phyloP scores from a whole-genome alignment of 2,797 vertebrate genomes.

The Hydrophis major region DNA sequence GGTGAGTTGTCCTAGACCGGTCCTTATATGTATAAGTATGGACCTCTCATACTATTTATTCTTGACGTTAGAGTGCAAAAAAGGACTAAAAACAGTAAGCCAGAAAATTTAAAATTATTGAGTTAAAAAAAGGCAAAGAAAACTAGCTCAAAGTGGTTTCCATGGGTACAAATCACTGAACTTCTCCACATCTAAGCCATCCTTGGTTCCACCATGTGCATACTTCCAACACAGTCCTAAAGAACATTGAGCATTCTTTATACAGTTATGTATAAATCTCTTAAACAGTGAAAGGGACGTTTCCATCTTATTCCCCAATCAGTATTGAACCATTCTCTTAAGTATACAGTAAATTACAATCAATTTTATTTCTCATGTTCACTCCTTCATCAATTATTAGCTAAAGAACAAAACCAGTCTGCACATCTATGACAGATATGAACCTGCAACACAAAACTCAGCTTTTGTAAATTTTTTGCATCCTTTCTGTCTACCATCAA shows the following conservation, averaged over 20 bases:
- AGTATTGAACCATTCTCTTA: neutral
- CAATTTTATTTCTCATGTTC: neutral
- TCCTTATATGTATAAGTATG: neutral
- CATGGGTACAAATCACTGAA: neutral
- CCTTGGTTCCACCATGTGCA: neutral
- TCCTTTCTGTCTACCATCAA: neutral
- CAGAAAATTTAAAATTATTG: neutral
- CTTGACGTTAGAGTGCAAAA: neutral
- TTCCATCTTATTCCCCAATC: neutral
- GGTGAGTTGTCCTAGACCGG: neutral
- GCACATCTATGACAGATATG: neutral
- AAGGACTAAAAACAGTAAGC: neutral
- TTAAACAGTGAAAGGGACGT: neutral
- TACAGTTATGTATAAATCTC: neutral
- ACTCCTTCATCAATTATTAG: neutral
- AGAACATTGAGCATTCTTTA: neutral
- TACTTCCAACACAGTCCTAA: neutral
- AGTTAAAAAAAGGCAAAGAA: neutral
- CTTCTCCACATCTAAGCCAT: neutral
- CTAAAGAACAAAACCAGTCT: neutral
- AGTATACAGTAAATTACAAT: neutral
- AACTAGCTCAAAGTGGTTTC: neutral
- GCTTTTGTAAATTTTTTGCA: neutral
- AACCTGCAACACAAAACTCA: neutral
- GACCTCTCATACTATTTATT: neutral